Conservation (phyloP, 2,888 invertebrate species). For the Trachelus stipa region DNA sequence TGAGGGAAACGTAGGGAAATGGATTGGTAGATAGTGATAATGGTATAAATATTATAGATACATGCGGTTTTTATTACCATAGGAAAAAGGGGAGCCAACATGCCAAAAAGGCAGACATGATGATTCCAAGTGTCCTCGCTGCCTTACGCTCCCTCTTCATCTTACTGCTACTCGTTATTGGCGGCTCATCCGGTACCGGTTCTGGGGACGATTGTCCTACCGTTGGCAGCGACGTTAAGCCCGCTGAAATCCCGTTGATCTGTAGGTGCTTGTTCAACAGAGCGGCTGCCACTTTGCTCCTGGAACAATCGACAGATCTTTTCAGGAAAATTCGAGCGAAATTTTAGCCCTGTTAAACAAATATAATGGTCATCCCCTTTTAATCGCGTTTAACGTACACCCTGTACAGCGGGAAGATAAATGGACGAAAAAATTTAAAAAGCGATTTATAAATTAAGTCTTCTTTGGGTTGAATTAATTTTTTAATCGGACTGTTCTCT, state of each 20-base stretch:
- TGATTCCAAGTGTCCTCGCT: slow-evolving; percentile 93
- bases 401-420: too few species aligned
- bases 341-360: too few species aligned
- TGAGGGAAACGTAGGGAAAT: too few species aligned
- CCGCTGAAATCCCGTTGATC: slow-evolving; percentile 87
- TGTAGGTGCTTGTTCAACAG: slow-evolving; percentile 89
- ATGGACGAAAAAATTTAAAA: too few species aligned
- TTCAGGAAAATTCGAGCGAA: not conserved
- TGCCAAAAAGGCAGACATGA: slow-evolving; percentile 94
- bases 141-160: slow-evolving; percentile 92
- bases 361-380: too few species aligned
- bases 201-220: slow-evolving; percentile 60
- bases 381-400: too few species aligned
- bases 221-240: slow-evolving; percentile 68
- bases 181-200: slow-evolving; percentile 69
- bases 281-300: slow-evolving; percentile 89
- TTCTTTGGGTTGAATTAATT: too few species aligned
- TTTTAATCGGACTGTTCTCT: too few species aligned
- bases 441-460: too few species aligned
- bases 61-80: slow-evolving; percentile 73
- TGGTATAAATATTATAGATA: too few species aligned
- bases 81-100: slow-evolving; percentile 97
- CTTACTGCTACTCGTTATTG: slow-evolving; percentile 81
- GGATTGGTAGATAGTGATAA: too few species aligned
- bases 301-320: slow-evolving; percentile 64